Percentiles rank a stretch among this genome's conserved stretches.
Evolutionary conservation across 2,797 vertebrate species (phyloP).

Genomic region (Nothura maculosa): DNA sequence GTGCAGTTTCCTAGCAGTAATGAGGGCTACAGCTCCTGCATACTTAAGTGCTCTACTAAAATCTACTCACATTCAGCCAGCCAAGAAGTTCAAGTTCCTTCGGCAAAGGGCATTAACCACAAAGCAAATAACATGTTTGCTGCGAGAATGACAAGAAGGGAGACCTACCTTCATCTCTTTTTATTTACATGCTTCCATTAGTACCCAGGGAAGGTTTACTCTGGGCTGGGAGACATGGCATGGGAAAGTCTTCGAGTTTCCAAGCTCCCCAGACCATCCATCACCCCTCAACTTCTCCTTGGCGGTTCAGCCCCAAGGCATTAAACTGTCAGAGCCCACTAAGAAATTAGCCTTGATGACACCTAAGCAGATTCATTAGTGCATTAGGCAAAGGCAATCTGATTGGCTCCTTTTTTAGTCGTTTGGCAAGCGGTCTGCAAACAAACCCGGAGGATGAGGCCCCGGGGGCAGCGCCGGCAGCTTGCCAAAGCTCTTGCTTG

Average conservation of each 20-base stretch:
- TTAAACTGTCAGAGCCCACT: constrained; percentile 9
- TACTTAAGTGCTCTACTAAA: not conserved
- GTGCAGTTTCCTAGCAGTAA: not conserved
- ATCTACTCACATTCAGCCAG: not conserved
- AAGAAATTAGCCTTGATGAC: constrained; percentile 36
- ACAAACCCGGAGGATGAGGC: constrained; percentile 29
- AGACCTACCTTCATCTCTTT: constrained; percentile 39
- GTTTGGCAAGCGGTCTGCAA: constrained; percentile 23
- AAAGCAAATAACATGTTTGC: not conserved
- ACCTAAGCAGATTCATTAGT: constrained; percentile 66
- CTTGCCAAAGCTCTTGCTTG: not conserved
- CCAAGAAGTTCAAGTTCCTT: not conserved
- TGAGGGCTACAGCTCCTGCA: not conserved
- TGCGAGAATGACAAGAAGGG: constrained; percentile 1
- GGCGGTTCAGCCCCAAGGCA: not conserved
- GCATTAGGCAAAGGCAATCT: constrained; percentile 11
- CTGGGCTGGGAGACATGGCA: not conserved
- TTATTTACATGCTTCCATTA: not conserved
- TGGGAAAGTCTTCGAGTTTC: not conserved
- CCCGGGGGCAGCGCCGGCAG: not conserved
- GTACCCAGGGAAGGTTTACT: not conserved
- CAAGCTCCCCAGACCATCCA: not conserved
- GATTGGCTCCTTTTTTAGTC: constrained; percentile 59
- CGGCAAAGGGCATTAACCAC: not conserved
- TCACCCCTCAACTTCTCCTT: not conserved